phyloP scores from a whole-genome alignment of 2,888 invertebrate genomes.

The Galeopsomyia nigrocyanea region DNA sequence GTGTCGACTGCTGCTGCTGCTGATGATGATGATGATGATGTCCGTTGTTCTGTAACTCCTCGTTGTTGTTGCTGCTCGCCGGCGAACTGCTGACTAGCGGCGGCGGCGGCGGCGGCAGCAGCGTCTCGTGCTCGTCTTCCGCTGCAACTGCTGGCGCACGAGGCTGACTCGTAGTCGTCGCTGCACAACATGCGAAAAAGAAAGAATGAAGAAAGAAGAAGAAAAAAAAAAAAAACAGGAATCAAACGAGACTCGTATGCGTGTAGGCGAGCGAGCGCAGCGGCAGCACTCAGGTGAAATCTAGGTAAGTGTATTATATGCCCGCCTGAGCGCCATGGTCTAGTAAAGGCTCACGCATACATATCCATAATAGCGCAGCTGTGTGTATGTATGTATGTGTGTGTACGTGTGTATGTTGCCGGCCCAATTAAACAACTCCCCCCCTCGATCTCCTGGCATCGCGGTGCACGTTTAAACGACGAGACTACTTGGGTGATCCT shows the following conservation, averaged over 20 bases:
- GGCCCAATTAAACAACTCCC: slow-evolving; percentile 39
- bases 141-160: slow-evolving; percentile 9
- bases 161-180: neutral
- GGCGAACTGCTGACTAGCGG: slow-evolving; percentile 16
- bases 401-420: slow-evolving; percentile 43
- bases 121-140: neutral
- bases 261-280: slow-evolving; percentile 32
- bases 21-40: too few relatives aligned
- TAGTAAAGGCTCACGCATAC: slow-evolving; percentile 64
- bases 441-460: neutral
- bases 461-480: too few relatives aligned
- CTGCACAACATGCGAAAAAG: neutral
- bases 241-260: slow-evolving; percentile 46
- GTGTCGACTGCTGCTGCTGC: slow-evolving; percentile 50
- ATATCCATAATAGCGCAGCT: slow-evolving; percentile 58
- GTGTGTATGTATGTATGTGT: slow-evolving; percentile 1
- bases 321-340: slow-evolving; percentile 66
- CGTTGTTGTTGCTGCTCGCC: neutral
- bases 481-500: too few relatives aligned
- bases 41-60: slow-evolving; percentile 30
- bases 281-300: slow-evolving; percentile 62
- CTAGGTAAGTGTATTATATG: slow-evolving; percentile 69
- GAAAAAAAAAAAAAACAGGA: neutral
- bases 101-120: neutral
- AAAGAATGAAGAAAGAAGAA: too few relatives aligned